These are phyloP conservation scores for Aporophyla lueneburgensis DNA, from an alignment of 2,888 invertebrate species.

Conservation along the genomic window DNA sequence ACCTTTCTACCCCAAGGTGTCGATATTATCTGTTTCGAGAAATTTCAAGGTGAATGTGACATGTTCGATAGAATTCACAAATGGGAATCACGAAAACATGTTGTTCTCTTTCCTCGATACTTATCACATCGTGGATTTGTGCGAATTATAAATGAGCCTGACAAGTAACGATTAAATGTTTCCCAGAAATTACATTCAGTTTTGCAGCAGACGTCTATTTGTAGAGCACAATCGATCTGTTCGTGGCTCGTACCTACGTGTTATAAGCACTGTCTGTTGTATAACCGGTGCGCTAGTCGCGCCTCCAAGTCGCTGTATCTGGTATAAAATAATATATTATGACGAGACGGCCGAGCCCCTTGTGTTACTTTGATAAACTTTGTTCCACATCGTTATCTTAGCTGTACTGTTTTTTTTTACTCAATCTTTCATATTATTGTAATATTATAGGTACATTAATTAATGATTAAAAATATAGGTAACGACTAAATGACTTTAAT, in stretches of 20 bases:
- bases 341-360: slow-evolving; percentile 70
- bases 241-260: slow-evolving; percentile 4
- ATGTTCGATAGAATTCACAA: slow-evolving; percentile 8
- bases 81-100: slow-evolving; percentile 4
- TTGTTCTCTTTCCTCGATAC: background rate
- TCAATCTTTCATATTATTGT: slow-evolving; percentile 8
- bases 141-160: background rate
- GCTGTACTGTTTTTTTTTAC: slow-evolving; percentile 39
- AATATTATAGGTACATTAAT: background rate
- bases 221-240: slow-evolving; percentile 39
- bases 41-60: slow-evolving; percentile 29
- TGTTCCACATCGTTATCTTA: slow-evolving; percentile 66
- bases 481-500: slow-evolving; percentile 27
- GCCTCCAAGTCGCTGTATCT: slow-evolving; percentile 49
- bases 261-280: slow-evolving; percentile 21
- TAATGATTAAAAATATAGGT: background rate
- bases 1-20: too few relatives aligned
- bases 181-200: slow-evolving; percentile 20
- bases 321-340: slow-evolving; percentile 22
- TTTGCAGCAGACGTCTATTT: slow-evolving; percentile 21
- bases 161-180: slow-evolving; percentile 25
- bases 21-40: slow-evolving; percentile 40
- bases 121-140: background rate
- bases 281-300: slow-evolving; percentile 33
- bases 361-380: slow-evolving; percentile 65